Conservation (phyloP, 2,888 invertebrate genomes). For the Julus scandinavius region DNA sequence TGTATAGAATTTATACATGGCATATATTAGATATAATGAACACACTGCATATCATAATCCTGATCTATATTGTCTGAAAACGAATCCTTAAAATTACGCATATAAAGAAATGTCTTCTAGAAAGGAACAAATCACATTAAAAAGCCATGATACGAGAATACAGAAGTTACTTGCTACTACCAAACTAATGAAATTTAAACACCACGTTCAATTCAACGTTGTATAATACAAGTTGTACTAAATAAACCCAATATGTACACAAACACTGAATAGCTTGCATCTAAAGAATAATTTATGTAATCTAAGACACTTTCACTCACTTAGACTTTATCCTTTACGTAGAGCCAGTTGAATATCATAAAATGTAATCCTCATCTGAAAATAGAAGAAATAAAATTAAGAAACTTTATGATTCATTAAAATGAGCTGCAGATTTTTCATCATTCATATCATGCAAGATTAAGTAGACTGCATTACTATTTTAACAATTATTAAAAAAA, state of each 20-base stretch:
- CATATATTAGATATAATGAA: neutral
- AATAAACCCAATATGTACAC: neutral
- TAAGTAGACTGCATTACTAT: no score
- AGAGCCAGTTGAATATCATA: neutral
- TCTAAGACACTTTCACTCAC: neutral
- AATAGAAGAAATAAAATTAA: neutral
- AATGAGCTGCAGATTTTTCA: no score
- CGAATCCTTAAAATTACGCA: neutral
- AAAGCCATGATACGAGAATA: no score
- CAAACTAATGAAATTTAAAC: no score
- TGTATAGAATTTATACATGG: neutral
- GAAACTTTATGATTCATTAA: neutral
- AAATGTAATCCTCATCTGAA: conserved; percentile 39
- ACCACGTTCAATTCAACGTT: no score
- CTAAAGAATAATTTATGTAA: neutral
- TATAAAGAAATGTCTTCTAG: neutral
- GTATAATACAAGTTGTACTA: no score
- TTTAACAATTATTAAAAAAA: no score
- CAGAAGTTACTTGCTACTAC: no score
- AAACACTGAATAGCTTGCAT: neutral
- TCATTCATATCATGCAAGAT: no score
- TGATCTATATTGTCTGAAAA: neutral
- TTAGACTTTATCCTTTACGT: conserved; percentile 27
- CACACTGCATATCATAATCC: neutral
- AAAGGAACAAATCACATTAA: no score